Conservation (phyloP, 2,888 invertebrate species). For the Cremastobaeus sp. region DNA sequence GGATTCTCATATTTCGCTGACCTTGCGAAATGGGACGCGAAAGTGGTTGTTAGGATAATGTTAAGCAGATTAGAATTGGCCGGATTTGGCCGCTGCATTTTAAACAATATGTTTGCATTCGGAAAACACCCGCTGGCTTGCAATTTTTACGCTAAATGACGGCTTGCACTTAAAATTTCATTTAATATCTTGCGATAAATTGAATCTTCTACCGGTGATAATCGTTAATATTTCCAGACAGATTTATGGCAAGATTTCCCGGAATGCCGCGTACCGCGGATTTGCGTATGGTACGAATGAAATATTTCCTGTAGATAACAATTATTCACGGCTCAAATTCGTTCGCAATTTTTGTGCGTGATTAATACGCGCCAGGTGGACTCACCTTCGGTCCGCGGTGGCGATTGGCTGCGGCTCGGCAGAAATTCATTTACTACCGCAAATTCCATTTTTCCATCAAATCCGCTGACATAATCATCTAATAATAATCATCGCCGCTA, state of each 20-base stretch:
- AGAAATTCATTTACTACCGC: background rate
- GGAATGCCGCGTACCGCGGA: background rate
- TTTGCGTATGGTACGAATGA: conserved; percentile 7
- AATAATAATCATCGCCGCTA: background rate
- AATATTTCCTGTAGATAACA: conserved; percentile 6
- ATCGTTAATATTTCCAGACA: conserved; percentile 13
- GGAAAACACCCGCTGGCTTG: conserved; percentile 2
- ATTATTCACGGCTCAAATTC: conserved; percentile 18
- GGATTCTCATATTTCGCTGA: conserved; percentile 19
- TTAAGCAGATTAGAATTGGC: conserved; percentile 39
- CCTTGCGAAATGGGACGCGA: conserved; percentile 33
- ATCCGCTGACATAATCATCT: background rate
- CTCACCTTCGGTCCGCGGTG: too few species aligned
- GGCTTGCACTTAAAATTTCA: background rate
- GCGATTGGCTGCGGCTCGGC: too few species aligned
- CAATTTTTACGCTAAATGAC: conserved; percentile 21
- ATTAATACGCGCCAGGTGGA: too few species aligned
- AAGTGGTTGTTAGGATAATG: conserved; percentile 36
- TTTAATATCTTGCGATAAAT: conserved; percentile 16
- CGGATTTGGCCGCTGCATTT: conserved; percentile 31
- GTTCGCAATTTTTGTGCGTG: conserved; percentile 3
- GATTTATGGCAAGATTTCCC: conserved; percentile 21
- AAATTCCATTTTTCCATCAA: background rate
- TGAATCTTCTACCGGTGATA: conserved; percentile 16
- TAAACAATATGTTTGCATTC: conserved; percentile 25